phyloP scores from a whole-genome alignment of 2,888 invertebrate species.

The Tenthredo mesomela region DNA sequence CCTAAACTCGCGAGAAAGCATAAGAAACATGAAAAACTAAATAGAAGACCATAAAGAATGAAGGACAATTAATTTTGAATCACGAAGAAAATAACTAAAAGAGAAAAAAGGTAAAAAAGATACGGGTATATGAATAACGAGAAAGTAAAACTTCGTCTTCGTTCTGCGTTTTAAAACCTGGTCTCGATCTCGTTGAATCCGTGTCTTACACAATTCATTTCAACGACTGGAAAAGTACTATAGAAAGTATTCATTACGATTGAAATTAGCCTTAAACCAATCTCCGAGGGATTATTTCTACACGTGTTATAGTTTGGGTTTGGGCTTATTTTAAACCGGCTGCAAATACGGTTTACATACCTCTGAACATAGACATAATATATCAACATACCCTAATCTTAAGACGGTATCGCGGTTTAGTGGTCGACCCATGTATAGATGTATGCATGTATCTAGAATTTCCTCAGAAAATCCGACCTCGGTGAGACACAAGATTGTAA shows the following conservation, averaged over 20 bases:
- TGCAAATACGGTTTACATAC: neutral
- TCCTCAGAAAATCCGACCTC: neutral
- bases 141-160: neutral
- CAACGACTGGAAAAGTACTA: neutral
- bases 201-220: neutral
- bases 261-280: neutral
- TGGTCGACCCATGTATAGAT: neutral
- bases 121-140: neutral
- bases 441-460: conserved; percentile 5
- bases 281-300: neutral
- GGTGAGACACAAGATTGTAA: neutral
- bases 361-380: neutral
- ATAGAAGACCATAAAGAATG: neutral
- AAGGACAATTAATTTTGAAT: neutral
- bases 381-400: conserved; percentile 7
- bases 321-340: neutral
- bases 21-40: neutral
- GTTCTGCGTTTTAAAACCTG: neutral
- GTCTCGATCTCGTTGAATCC: neutral
- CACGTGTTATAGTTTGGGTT: neutral
- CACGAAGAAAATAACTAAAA: neutral
- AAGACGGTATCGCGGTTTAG: neutral
- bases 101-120: neutral
- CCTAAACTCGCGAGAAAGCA: neutral
- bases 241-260: neutral